phyloP scores from a whole-genome alignment of 2,888 invertebrate genomes.

The Parnassius mnemosyne region DNA sequence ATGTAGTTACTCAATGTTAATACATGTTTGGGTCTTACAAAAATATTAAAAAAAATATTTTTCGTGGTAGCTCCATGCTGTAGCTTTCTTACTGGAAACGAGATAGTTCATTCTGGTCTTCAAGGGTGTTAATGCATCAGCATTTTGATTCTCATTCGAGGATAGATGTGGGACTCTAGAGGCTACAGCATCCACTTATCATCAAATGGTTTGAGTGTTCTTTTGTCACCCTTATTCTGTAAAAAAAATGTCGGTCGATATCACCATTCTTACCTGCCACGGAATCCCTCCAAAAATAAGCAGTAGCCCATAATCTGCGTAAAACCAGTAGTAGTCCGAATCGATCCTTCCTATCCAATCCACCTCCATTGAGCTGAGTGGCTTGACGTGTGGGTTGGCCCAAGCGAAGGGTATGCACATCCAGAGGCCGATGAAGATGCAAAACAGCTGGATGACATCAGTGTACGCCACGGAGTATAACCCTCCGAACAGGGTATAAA shows the following conservation, averaged over 20 bases:
- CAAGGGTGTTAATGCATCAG: no score
- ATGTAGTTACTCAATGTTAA: no score
- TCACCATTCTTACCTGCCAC: slow-evolving; percentile 87
- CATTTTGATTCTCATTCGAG: no score
- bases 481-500: slow-evolving; percentile 98
- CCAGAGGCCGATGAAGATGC: slow-evolving; percentile 99
- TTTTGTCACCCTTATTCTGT: no score
- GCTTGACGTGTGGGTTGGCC: slow-evolving; percentile 91
- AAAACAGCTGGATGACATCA: slow-evolving; percentile 98
- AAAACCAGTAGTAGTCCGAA: slow-evolving; percentile 87
- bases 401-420: slow-evolving; percentile 98
- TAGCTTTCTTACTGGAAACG: no score
- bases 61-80: no score
- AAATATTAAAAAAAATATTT: no score
- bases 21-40: no score
- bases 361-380: slow-evolving; percentile 89
- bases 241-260: background rate
- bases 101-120: no score
- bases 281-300: slow-evolving; percentile 97
- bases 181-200: no score
- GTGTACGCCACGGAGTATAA: slow-evolving; percentile 99
- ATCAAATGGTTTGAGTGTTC: no score
- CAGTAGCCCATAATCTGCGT: slow-evolving; percentile 93
- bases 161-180: no score
- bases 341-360: slow-evolving; percentile 94